A percentile compares a stretch with the other conserved stretches of the same genome.
These are phyloP conservation scores for Agrypnus murinus DNA, from an alignment of 2,888 invertebrate genomes.

Conservation along the genomic window DNA sequence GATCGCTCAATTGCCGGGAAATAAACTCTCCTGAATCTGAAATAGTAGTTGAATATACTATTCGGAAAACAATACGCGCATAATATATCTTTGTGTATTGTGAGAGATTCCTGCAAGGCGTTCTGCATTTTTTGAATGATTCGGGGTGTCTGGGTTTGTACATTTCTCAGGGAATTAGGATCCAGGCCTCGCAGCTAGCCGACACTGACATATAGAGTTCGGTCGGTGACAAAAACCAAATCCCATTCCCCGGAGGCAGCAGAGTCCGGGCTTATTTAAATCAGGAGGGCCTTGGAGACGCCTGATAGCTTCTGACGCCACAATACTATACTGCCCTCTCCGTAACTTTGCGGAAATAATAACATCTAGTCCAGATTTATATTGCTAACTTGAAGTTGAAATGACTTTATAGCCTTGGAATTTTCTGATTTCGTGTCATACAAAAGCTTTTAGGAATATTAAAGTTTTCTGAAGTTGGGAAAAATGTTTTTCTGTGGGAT, in stretches of 20 bases:
- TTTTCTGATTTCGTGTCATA: conserved; percentile 23
- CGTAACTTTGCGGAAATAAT: conserved; percentile 60
- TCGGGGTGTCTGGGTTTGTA: conserved; percentile 42
- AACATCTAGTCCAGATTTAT: conserved; percentile 52
- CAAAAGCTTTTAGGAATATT: conserved; percentile 25
- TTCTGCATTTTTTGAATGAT: conserved; percentile 29
- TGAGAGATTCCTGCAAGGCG: conserved; percentile 4
- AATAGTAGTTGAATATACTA: conserved; percentile 21
- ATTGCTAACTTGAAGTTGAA: conserved; percentile 48
- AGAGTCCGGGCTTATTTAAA: conserved; percentile 71
- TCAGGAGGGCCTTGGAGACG: conserved; percentile 70
- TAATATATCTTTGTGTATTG: conserved; percentile 14
- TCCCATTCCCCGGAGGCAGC: conserved; percentile 68
- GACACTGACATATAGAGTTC: conserved; percentile 70
- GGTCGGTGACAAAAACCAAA: conserved; percentile 70
- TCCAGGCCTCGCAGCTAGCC: conserved; percentile 62
- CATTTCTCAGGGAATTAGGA: conserved; percentile 68
- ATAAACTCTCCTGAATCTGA: conserved; percentile 37
- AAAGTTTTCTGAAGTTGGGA: conserved; percentile 5
- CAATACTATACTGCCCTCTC: conserved; percentile 68
- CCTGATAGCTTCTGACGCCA: conserved; percentile 71
- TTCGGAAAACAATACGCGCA: conserved; percentile 22
- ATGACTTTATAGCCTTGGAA: conserved; percentile 42
- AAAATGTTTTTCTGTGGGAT: neutral
- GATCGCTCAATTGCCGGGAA: conserved; percentile 40